Evolutionary conservation across 1,140 invertebrate species (phyloP), one percentile per base, ranked within the genome.

Genomic region (Sesamia nonagrioides): DNA sequence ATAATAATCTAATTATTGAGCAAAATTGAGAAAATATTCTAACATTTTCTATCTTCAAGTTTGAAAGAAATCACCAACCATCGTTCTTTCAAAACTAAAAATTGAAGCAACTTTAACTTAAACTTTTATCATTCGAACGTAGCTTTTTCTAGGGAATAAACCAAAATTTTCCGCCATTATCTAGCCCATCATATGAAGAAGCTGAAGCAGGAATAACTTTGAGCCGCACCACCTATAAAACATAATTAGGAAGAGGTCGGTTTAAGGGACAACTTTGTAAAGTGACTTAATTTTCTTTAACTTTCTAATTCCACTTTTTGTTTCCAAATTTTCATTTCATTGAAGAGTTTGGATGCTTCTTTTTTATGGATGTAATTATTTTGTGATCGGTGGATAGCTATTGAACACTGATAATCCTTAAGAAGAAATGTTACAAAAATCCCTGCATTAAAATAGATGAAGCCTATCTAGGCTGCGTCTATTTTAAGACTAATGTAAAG

Each of bases 281-380:
- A 73, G 71, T 60, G 33, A 73, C 71, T 73, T 73, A 73, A 73
- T 73, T 73, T 58, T n/a, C 54, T 58, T 50, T 58, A 40, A 73
- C 71, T 73, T 42, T 58, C 52, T 73, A 60, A 73, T 73, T 42
- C 50, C 18, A 73, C 71, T 42, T 73, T 73, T 52, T 58, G 50
- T 73, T 73, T 58, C 52, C 52, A 11, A 58, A 60, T 73, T 42
- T 27, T 45, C 27, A 37, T 73, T 58, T 73, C 17, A 58, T 73
- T 71, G 33, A 48, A 35, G 61, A 42, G 21, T 42, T 66, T 66
- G 8, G 27, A 66, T 3, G 37, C 4, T 42, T 6, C 4, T n/a
- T 42, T 63, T 66, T 66, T 42, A 54, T 45, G 52, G 15, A 13
- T n/a, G 66, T 45, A 48, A 48, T 69, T 33, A 33, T 69, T 69